Percentiles rank a stretch among this genome's conserved stretches.
Evolutionary conservation across 2,888 invertebrate genomes (phyloP).

Genomic region (Apoda limacodes): DNA sequence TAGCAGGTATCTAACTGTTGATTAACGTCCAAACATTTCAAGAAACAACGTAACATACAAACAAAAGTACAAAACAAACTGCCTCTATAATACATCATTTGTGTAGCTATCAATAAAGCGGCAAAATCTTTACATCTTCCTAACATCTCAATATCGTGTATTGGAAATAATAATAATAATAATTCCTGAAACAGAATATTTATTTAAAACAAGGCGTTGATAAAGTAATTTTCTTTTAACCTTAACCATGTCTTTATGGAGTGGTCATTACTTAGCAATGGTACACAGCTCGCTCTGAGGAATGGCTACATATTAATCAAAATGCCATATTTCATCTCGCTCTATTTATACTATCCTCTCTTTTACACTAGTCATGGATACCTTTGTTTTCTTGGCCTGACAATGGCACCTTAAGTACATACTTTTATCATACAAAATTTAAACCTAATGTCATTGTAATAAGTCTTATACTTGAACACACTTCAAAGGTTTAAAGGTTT

Average conservation of each 20-base stretch:
- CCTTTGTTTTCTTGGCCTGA: conserved; percentile 41
- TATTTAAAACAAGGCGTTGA: conserved; percentile 71
- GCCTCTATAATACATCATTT: conserved; percentile 55
- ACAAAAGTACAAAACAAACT: conserved; percentile 47
- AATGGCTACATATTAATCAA: conserved; percentile 69
- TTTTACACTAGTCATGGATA: conserved; percentile 57
- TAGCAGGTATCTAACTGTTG: too few species aligned
- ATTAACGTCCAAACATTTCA: conserved; percentile 7
- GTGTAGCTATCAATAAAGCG: conserved; percentile 64
- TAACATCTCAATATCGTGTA: conserved; percentile 68
- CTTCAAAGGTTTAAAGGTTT: conserved; percentile 24
- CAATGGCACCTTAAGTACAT: conserved; percentile 4
- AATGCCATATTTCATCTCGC: conserved; percentile 62
- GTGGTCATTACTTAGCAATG: conserved; percentile 70
- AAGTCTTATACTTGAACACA: conserved; percentile 15
- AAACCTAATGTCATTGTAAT: conserved; percentile 12
- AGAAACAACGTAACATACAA: conserved; percentile 25
- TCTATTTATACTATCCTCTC: conserved; percentile 42
- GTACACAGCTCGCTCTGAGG: conserved; percentile 69
- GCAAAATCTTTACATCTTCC: conserved; percentile 57
- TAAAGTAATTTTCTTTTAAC: conserved; percentile 71
- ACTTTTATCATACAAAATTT: conserved; percentile 8
- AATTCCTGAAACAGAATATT: conserved; percentile 70
- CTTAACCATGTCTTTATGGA: conserved; percentile 71
- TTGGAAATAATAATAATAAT: conserved; percentile 63